A percentile compares a stretch with the other conserved stretches of the same genome.
phyloP scores from a whole-genome alignment of 53 echinoderm and acorn worm genomes.

The Crossaster papposus region DNA sequence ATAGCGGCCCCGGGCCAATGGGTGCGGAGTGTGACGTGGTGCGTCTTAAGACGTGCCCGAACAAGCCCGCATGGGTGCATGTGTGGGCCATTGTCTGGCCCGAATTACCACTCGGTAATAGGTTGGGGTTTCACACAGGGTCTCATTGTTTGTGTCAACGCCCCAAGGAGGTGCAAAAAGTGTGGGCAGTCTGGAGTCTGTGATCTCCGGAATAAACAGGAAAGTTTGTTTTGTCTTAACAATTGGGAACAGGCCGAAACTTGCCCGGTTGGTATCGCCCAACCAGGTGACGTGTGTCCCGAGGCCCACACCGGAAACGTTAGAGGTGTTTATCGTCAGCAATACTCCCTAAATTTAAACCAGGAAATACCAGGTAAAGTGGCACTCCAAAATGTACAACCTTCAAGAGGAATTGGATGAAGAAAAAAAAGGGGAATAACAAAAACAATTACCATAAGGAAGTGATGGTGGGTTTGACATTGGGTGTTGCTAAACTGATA shows the following conservation, averaged over 20 bases:
- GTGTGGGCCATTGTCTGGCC: neutral
- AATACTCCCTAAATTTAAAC: conserved; percentile 12
- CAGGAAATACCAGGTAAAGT: conserved; percentile 29
- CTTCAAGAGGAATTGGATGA: neutral
- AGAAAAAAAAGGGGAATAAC: neutral
- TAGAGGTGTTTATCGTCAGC: conserved; percentile 17
- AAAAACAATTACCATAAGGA: conserved; percentile 43
- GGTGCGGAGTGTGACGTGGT: no score
- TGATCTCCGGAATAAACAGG: conserved; percentile 28
- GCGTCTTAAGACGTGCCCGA: conserved; percentile 44
- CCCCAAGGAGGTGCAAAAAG: conserved; percentile 29
- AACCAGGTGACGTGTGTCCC: neutral
- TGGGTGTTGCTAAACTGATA: conserved; percentile 49
- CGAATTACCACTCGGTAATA: neutral
- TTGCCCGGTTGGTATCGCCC: conserved; percentile 2
- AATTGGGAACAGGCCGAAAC: conserved; percentile 29
- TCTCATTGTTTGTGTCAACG: conserved; percentile 19
- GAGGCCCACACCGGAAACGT: conserved; percentile 37
- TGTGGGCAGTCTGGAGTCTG: conserved; percentile 2
- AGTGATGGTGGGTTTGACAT: conserved; percentile 41
- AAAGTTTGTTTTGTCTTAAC: neutral
- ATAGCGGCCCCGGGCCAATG: no score
- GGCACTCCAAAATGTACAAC: neutral
- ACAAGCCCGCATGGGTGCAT: conserved; percentile 8
- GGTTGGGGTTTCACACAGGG: conserved; percentile 3